These are phyloP conservation scores for Steinernema feltiae DNA, from an alignment of 1,140 invertebrate genomes.

Conservation along the genomic window DNA sequence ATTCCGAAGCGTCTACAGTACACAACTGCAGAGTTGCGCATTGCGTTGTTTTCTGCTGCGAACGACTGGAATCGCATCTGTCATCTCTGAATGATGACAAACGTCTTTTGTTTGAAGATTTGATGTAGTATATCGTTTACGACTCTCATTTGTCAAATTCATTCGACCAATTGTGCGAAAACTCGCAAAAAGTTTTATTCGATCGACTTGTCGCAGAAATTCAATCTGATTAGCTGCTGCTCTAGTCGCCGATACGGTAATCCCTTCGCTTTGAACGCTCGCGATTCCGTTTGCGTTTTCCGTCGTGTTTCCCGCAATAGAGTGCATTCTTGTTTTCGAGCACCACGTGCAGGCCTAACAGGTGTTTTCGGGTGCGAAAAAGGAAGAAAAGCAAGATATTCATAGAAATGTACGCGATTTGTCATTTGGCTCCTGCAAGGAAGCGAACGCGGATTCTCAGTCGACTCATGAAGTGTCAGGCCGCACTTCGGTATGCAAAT, in stretches of 20 bases:
- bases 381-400: too few species aligned
- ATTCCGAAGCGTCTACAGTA: too few species aligned
- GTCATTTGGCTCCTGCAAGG: background rate
- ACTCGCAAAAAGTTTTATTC: background rate
- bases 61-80: too few species aligned
- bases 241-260: background rate
- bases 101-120: background rate
- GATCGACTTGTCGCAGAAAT: background rate
- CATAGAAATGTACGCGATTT: background rate
- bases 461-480: too few species aligned
- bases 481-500: slow-evolving; percentile 4
- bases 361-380: too few species aligned
- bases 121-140: background rate
- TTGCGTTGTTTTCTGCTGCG: too few species aligned
- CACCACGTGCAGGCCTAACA: too few species aligned
- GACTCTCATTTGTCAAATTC: background rate
- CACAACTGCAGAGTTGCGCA: too few species aligned
- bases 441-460: too few species aligned
- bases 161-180: background rate
- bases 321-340: background rate
- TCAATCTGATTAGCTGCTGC: too few species aligned
- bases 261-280: too few species aligned
- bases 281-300: too few species aligned
- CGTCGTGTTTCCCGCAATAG: background rate
- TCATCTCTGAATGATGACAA: background rate